Conservation (phyloP, 1,140 invertebrate species). For the Ceratosolen solmsi region DNA sequence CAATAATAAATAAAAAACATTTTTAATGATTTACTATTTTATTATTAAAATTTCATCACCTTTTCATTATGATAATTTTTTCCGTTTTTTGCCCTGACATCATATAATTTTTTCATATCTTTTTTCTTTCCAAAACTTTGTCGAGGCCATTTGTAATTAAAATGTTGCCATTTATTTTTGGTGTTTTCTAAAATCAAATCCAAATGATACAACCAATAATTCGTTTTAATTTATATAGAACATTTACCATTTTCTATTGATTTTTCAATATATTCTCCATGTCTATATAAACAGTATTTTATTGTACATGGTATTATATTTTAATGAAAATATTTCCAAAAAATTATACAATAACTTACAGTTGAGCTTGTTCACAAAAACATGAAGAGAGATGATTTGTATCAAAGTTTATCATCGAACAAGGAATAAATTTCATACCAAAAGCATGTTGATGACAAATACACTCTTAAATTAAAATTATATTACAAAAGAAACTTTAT, state of each 20-base stretch:
- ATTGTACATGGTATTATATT: not conserved
- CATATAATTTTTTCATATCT: constrained; percentile 56
- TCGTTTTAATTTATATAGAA: not conserved
- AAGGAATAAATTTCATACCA: not conserved
- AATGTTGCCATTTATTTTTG: constrained; percentile 44
- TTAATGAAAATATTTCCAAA: not conserved
- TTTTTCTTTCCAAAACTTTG: constrained; percentile 52
- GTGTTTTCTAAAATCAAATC: constrained; percentile 35
- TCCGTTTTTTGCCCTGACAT: constrained; percentile 55
- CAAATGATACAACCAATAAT: not conserved
- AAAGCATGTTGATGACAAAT: constrained; percentile 13
- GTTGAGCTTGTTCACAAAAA: constrained; percentile 18
- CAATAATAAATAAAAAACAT: not conserved
- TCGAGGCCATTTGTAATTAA: constrained; percentile 56
- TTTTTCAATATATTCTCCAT: not conserved
- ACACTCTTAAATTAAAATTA: constrained; percentile 33
- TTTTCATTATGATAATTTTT: constrained; percentile 55
- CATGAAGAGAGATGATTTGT: not conserved
- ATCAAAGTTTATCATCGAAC: not conserved
- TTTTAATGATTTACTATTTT: not conserved
- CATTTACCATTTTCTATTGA: constrained; percentile 17
- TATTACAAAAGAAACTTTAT: not conserved
- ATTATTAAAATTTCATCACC: constrained; percentile 45
- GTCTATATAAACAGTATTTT: constrained; percentile 4
- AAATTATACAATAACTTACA: constrained; percentile 36